Conservation (phyloP, 1,140 invertebrate species). For the Drosophila orosa region DNA sequence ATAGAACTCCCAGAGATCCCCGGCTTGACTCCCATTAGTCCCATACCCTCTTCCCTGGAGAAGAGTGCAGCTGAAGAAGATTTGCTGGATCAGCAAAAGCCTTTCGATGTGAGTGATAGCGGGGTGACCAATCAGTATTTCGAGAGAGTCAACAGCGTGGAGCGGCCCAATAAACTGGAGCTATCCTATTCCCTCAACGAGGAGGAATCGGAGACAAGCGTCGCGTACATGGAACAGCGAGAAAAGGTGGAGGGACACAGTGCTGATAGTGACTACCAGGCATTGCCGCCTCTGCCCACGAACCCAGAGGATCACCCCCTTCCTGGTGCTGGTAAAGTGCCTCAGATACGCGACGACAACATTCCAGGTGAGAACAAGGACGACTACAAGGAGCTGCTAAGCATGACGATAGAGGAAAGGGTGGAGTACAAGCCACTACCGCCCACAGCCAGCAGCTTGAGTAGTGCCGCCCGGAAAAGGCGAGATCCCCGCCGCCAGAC, state of each 20-base stretch:
- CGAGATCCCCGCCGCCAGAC: conserved; percentile 72
- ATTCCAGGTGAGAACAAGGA: conserved; percentile 75
- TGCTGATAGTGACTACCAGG: conserved; percentile 12
- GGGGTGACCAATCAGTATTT: conserved; percentile 84
- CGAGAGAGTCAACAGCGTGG: conserved; percentile 78
- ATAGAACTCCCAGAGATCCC: conserved; percentile 13
- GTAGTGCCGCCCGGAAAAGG: conserved; percentile 56
- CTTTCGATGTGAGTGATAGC: conserved; percentile 67
- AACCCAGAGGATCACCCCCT: neutral
- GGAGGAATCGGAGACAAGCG: conserved; percentile 56
- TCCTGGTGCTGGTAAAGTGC: conserved; percentile 19
- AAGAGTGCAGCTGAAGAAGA: conserved; percentile 2
- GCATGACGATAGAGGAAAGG: conserved; percentile 67
- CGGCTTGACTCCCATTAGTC: conserved; percentile 44
- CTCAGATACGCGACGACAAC: conserved; percentile 60
- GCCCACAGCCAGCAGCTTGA: conserved; percentile 18
- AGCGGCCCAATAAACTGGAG: conserved; percentile 72
- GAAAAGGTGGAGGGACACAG: conserved; percentile 46
- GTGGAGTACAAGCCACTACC: neutral
- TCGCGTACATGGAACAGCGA: conserved; percentile 21
- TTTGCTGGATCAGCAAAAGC: conserved; percentile 1
- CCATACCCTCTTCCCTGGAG: conserved; percentile 2
- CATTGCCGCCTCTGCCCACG: neutral
- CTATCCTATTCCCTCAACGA: conserved; percentile 72
- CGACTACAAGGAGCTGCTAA: conserved; percentile 69